phyloP scores from a whole-genome alignment of 2,113 vertebrate species.

The Hystrix brachyura region DNA sequence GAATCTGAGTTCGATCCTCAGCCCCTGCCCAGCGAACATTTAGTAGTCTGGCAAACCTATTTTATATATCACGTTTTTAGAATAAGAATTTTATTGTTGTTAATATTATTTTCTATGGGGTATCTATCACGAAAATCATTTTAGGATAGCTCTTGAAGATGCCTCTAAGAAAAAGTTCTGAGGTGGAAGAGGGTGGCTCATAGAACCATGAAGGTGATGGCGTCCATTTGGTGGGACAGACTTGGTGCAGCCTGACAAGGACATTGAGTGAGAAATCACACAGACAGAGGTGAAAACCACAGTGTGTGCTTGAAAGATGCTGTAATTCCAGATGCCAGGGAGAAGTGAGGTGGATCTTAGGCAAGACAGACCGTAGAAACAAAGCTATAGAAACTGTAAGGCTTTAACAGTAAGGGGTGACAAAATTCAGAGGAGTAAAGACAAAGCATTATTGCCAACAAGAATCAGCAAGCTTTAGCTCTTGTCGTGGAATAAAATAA shows the following conservation, averaged over 20 bases:
- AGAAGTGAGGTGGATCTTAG: not conserved
- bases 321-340: not conserved
- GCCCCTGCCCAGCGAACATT: not conserved
- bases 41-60: not conserved
- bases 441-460: not conserved
- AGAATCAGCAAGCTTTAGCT: not conserved
- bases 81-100: not conserved
- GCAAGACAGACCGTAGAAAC: not conserved
- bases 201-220: not conserved
- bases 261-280: not conserved
- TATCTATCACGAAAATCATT: not conserved
- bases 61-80: not conserved
- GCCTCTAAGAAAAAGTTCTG: not conserved
- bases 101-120: not conserved
- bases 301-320: not conserved
- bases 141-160: not conserved
- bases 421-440: not conserved
- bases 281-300: not conserved
- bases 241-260: not conserved
- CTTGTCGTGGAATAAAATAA: not conserved
- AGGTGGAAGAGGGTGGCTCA: not conserved
- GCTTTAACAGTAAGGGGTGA: not conserved
- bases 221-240: not conserved
- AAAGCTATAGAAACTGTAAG: not conserved
- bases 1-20: not conserved